Evolutionary conservation across 1,140 invertebrate genomes (phyloP).

Genomic region (Cotesia typhae): DNA sequence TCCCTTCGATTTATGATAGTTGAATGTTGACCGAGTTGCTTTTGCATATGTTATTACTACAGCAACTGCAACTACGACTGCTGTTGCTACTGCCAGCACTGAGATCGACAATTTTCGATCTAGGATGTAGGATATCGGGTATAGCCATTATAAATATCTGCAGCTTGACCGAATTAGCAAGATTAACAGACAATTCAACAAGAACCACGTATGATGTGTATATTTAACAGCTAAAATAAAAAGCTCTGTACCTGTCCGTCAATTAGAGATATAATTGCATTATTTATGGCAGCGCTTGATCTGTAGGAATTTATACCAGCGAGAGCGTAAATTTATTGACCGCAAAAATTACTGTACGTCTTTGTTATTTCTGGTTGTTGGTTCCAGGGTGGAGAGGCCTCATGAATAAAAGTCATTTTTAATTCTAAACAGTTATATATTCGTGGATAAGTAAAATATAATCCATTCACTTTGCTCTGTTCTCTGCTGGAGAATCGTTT

Average conservation of each 20-base stretch:
- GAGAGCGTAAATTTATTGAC: not conserved
- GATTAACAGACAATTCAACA: too few relatives aligned
- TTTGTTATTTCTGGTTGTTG: not conserved
- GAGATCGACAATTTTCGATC: too few relatives aligned
- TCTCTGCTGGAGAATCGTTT: not conserved
- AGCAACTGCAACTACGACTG: too few relatives aligned
- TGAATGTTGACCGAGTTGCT: too few relatives aligned
- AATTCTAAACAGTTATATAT: slow-evolving; percentile 6
- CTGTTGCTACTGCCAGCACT: too few relatives aligned
- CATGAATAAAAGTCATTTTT: slow-evolving; percentile 1
- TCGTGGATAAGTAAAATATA: not conserved
- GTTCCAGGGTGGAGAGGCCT: not conserved
- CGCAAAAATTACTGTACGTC: not conserved
- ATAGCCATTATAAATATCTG: too few relatives aligned
- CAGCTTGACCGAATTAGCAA: too few relatives aligned
- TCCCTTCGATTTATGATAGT: too few relatives aligned
- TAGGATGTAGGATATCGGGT: too few relatives aligned
- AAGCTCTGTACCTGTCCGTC: not conserved
- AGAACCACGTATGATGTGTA: too few relatives aligned
- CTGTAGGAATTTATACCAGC: not conserved
- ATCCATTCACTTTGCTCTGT: not conserved
- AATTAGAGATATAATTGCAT: slow-evolving; percentile 6
- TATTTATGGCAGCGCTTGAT: not conserved
- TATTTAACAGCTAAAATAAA: too few relatives aligned
- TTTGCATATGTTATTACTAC: too few relatives aligned